These are phyloP conservation scores for Sminthurinus aureus DNA, from an alignment of 2,888 invertebrate species.

Conservation along the genomic window DNA sequence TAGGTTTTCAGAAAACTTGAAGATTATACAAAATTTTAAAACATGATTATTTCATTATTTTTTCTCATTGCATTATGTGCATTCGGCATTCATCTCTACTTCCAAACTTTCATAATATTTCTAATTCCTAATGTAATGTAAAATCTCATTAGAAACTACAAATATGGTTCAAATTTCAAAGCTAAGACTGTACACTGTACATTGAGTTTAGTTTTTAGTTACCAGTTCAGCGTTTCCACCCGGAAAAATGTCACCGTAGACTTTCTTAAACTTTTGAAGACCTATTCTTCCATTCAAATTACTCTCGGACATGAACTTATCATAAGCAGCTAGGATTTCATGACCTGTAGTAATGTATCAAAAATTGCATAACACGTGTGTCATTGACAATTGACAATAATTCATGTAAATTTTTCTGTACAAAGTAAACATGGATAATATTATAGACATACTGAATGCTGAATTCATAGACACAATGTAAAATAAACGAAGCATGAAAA, in stretches of 20 bases:
- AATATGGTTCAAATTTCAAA: too few relatives aligned
- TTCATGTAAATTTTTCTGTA: too few relatives aligned
- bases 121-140: too few relatives aligned
- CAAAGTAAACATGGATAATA: too few relatives aligned
- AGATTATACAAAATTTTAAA: neutral
- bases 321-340: slow-evolving; percentile 14
- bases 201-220: neutral
- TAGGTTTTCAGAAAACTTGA: slow-evolving; percentile 29
- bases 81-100: neutral
- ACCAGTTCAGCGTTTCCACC: slow-evolving; percentile 23
- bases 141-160: neutral
- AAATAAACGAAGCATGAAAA: too few relatives aligned
- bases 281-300: slow-evolving; percentile 22
- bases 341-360: neutral
- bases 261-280: neutral
- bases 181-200: neutral
- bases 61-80: neutral
- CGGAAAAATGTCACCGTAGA: slow-evolving; percentile 20
- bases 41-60: neutral
- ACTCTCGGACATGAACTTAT: slow-evolving; percentile 21
- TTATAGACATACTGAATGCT: too few relatives aligned
- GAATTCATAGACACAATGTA: too few relatives aligned
- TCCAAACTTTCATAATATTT: too few relatives aligned
- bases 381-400: too few relatives aligned
- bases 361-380: too few relatives aligned